Conservation (phyloP, 2,888 invertebrate genomes). For the Sisyra nigra region DNA sequence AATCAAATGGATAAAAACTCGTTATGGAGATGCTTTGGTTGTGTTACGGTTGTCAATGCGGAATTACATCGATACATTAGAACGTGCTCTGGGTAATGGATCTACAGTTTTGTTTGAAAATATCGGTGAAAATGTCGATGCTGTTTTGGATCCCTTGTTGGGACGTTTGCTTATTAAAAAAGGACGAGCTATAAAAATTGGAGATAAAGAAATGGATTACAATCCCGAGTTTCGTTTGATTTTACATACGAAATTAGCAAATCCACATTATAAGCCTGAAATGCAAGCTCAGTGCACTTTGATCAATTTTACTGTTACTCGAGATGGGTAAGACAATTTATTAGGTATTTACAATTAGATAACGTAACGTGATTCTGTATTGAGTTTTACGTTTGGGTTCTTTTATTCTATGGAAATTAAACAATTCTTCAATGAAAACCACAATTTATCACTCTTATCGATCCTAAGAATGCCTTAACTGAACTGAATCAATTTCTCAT, state of each 20-base stretch:
- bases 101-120: slow-evolving; percentile 71
- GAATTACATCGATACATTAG: slow-evolving; percentile 72
- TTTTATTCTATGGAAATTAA: too few species aligned
- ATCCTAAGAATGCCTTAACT: too few species aligned
- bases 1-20: slow-evolving; percentile 89
- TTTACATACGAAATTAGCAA: slow-evolving; percentile 83
- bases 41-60: slow-evolving; percentile 64
- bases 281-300: slow-evolving; percentile 93
- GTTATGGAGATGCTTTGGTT: slow-evolving; percentile 54
- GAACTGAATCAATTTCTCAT: too few species aligned
- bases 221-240: slow-evolving; percentile 67
- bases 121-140: slow-evolving; percentile 77
- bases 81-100: slow-evolving; percentile 57
- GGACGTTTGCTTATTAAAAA: slow-evolving; percentile 80
- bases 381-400: too few species aligned
- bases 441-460: too few species aligned
- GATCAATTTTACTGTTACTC: slow-evolving; percentile 90
- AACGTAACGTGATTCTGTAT: too few species aligned
- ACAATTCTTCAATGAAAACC: too few species aligned
- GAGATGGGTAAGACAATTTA: slow-evolving; percentile 47
- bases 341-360: too few species aligned
- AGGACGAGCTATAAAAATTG: slow-evolving; percentile 67
- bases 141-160: slow-evolving; percentile 77
- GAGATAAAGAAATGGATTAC: slow-evolving; percentile 85
- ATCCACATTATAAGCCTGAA: slow-evolving; percentile 93